Conservation (phyloP, 2,113 vertebrate species). For the Rostratula benghalensis region DNA sequence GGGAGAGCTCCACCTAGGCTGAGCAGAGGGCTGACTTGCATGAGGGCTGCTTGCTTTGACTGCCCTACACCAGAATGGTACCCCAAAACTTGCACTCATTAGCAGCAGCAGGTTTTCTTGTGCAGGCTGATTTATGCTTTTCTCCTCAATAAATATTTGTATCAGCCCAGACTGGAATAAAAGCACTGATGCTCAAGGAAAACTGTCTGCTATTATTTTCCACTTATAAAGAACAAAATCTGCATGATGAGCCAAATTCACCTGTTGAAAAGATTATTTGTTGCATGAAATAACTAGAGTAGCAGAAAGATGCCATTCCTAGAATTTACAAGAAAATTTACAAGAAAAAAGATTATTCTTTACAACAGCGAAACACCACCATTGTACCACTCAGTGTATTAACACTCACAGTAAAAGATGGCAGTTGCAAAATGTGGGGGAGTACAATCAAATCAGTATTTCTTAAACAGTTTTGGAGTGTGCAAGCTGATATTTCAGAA, state of each 20-base stretch:
- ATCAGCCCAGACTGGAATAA: not conserved
- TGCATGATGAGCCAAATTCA: not conserved
- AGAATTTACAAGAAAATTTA: constrained; percentile 12
- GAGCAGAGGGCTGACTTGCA: accelerated
- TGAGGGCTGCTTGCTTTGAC: not conserved
- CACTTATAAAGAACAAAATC: constrained; percentile 1
- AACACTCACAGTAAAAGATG: not conserved
- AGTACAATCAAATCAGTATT: constrained; percentile 9
- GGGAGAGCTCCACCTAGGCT: not conserved
- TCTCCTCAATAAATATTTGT: not conserved
- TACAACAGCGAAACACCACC: not conserved
- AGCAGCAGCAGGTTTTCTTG: not conserved
- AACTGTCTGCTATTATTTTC: not conserved
- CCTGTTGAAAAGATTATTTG: not conserved
- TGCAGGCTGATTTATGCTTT: accelerated
- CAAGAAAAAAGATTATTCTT: not conserved
- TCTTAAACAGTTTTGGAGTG: not conserved
- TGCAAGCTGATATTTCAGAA: not conserved
- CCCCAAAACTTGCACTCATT: accelerated
- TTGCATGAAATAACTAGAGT: not conserved
- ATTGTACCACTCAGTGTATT: not conserved
- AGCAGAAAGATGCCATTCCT: not conserved
- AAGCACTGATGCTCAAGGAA: not conserved
- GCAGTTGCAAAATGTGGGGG: not conserved
- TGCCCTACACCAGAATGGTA: not conserved